Evolutionary conservation across 2,888 invertebrate genomes (phyloP).

Genomic region (Acanthosepion lycidas): DNA sequence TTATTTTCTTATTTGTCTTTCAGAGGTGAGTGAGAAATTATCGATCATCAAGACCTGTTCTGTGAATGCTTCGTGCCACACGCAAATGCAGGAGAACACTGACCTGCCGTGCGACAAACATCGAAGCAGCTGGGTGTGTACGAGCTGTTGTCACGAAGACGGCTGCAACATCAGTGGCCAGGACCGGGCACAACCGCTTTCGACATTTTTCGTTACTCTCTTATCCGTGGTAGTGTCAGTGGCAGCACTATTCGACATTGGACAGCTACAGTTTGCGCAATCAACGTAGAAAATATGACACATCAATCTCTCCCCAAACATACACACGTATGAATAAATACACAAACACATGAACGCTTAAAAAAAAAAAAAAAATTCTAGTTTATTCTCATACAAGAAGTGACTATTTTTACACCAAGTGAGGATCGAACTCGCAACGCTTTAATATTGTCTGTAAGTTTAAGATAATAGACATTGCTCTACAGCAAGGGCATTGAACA

Average conservation of each 20-base stretch:
- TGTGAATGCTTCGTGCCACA: slow-evolving; percentile 55
- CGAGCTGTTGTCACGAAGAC: slow-evolving; percentile 56
- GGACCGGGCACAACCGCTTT: not conserved
- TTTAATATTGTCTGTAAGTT: too few species aligned
- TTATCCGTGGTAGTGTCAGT: too few species aligned
- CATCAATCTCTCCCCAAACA: too few species aligned
- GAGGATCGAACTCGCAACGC: too few species aligned
- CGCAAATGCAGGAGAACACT: slow-evolving; percentile 53
- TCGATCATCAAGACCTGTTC: slow-evolving; percentile 58
- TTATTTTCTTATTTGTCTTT: slow-evolving; percentile 45
- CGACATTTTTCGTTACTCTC: not conserved
- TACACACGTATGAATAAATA: not conserved
- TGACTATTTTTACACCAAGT: too few species aligned
- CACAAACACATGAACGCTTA: not conserved
- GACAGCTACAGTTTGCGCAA: too few species aligned
- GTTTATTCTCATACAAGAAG: too few species aligned
- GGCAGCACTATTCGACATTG: too few species aligned
- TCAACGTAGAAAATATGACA: too few species aligned
- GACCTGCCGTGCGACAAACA: slow-evolving; percentile 54
- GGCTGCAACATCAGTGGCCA: slow-evolving; percentile 54
- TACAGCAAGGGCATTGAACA: too few species aligned
- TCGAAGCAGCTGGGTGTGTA: slow-evolving; percentile 55
- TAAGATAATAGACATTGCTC: too few species aligned
- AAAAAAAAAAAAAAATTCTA: too few species aligned
- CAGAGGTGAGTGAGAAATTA: slow-evolving; percentile 58